Conservation (phyloP, 2,888 invertebrate genomes). For the Phymatocera aterrima region DNA sequence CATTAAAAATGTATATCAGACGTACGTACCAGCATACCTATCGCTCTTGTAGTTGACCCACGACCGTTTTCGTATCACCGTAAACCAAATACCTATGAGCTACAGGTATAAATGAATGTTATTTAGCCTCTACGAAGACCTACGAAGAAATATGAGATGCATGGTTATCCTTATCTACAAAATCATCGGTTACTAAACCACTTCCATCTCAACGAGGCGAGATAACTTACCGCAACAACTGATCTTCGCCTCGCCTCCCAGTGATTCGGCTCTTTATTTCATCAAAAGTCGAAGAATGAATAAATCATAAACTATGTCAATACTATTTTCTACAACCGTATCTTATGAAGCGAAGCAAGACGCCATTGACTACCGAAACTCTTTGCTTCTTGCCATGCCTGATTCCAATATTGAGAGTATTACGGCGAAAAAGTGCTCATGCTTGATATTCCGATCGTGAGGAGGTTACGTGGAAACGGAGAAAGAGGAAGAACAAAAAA, state of each 20-base stretch:
- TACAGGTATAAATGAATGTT: background rate
- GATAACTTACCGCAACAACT: constrained; percentile 12
- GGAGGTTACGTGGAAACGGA: background rate
- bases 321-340: background rate
- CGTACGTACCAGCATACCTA: no score
- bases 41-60: constrained; percentile 10
- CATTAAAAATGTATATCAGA: constrained; percentile 35
- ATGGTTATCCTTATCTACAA: background rate
- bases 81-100: background rate
- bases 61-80: constrained; percentile 2
- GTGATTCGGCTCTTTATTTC: background rate
- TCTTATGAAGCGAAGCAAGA: background rate
- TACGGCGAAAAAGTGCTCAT: background rate
- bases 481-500: background rate
- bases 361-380: background rate
- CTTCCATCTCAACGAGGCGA: constrained; percentile 29
- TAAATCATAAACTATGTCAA: background rate
- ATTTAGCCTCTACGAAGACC: constrained; percentile 18
- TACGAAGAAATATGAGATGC: constrained; percentile 23
- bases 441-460: background rate
- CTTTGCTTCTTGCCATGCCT: background rate
- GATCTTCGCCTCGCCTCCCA: constrained; percentile 10
- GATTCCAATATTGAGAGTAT: background rate
- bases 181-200: constrained; percentile 34
- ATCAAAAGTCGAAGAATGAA: background rate